A percentile compares a stretch with the other conserved stretches of the same genome.
Conservation (phyloP, 2,113 vertebrate genomes). For the Plecturocebus donacophilus region DNA sequence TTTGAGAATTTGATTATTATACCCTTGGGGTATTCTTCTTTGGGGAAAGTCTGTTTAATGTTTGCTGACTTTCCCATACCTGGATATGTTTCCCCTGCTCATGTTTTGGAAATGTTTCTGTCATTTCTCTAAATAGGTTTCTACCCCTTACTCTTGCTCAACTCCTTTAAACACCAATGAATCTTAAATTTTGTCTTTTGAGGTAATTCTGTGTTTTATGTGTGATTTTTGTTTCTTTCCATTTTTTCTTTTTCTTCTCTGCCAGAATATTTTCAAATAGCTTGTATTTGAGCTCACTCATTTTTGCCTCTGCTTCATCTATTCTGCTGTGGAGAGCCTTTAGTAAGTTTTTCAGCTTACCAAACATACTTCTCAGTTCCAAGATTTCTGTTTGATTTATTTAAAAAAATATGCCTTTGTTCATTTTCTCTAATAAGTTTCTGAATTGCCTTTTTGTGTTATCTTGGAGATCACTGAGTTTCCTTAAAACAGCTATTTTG, state of each 20-base stretch:
- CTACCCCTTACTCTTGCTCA: not conserved
- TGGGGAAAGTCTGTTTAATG: not conserved
- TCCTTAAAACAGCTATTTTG: not conserved
- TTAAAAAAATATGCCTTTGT: not conserved
- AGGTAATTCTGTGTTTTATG: not conserved
- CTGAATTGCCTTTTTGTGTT: not conserved
- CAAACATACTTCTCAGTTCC: not conserved
- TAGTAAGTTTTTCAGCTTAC: not conserved
- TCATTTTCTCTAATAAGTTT: not conserved
- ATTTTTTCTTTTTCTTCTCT: not conserved
- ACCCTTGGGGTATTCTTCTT: not conserved
- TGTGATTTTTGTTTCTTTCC: not conserved
- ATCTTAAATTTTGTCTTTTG: not conserved
- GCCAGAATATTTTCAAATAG: not conserved
- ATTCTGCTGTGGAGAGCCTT: not conserved
- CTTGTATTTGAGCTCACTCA: not conserved
- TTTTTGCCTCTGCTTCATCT: not conserved
- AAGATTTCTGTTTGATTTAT: not conserved
- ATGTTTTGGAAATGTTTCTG: not conserved
- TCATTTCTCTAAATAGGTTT: not conserved
- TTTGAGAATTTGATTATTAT: not conserved
- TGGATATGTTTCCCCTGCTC: not conserved
- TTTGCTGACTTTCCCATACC: not conserved
- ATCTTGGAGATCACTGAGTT: not conserved
- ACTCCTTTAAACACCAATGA: not conserved